Conservation (phyloP, 2,113 vertebrate species). For the Channa argus region DNA sequence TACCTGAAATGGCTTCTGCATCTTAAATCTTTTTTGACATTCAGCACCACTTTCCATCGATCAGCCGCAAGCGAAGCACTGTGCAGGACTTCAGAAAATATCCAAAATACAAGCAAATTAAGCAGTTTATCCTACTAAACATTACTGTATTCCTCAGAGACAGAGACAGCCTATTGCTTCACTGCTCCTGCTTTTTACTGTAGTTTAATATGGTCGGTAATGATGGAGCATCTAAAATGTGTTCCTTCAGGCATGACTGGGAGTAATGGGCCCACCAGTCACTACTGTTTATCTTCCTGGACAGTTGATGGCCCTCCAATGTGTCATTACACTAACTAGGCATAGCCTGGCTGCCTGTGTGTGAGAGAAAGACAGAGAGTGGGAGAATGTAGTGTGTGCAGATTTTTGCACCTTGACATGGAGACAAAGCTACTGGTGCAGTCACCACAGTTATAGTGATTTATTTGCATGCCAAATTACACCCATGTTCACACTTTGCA, state of each 20-base stretch:
- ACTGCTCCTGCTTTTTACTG: constrained; percentile 33
- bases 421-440: constrained; percentile 18
- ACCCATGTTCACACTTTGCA: constrained; percentile 5
- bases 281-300: constrained; percentile 79
- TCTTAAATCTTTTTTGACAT: constrained; percentile 4
- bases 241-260: constrained; percentile 68
- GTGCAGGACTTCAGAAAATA: background rate
- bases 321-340: constrained; percentile 78
- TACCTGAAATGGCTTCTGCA: background rate
- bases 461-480: constrained; percentile 23
- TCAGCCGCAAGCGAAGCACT: background rate
- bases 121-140: constrained; percentile 18
- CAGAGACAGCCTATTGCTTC: constrained; percentile 7
- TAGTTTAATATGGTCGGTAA: constrained; percentile 62
- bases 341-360: constrained; percentile 37
- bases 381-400: constrained; percentile 19
- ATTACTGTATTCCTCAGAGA: constrained; percentile 12
- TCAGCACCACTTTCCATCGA: background rate
- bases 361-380: constrained; percentile 4
- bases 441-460: background rate
- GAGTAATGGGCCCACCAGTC: constrained; percentile 76
- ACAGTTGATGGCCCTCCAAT: constrained; percentile 75
- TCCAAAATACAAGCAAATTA: constrained; percentile 17
- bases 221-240: constrained; percentile 56
- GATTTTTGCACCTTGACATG: constrained; percentile 32